phyloP scores from a whole-genome alignment of 2,888 invertebrate genomes.

The Escarpia spicata region DNA sequence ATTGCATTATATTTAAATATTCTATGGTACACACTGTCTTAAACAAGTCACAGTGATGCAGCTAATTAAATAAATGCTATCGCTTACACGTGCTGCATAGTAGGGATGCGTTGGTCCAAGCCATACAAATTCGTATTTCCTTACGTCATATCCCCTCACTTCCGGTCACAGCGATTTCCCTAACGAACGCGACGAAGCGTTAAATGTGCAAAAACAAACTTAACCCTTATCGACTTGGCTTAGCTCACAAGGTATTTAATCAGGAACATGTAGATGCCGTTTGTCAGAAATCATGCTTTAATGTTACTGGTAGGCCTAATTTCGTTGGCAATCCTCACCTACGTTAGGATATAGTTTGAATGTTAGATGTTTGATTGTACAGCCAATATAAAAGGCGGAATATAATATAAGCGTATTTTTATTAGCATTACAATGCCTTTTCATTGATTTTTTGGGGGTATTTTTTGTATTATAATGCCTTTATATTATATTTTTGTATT shows the following conservation, averaged over 20 bases:
- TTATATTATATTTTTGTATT: no score
- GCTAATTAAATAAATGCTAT: neutral
- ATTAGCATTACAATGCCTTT: no score
- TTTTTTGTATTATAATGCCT: no score
- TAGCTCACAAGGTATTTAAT: neutral
- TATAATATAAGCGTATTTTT: no score
- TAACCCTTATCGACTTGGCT: neutral
- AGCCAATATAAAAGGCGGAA: no score
- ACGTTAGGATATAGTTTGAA: neutral
- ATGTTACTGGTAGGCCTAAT: no score
- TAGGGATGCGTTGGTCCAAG: neutral
- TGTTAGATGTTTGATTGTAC: no score
- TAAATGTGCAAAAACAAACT: neutral
- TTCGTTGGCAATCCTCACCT: neutral
- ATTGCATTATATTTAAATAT: no score
- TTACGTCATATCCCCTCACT: neutral
- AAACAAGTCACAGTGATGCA: neutral
- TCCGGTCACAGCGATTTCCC: neutral
- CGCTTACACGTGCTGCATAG: neutral
- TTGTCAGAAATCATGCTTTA: neutral
- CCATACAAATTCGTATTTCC: neutral
- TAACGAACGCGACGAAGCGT: conserved; percentile 12
- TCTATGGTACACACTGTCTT: no score
- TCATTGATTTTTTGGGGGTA: no score
- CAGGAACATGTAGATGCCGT: neutral